Evolutionary conservation across 2,888 invertebrate genomes (phyloP).

Genomic region (Lypha dubia): DNA sequence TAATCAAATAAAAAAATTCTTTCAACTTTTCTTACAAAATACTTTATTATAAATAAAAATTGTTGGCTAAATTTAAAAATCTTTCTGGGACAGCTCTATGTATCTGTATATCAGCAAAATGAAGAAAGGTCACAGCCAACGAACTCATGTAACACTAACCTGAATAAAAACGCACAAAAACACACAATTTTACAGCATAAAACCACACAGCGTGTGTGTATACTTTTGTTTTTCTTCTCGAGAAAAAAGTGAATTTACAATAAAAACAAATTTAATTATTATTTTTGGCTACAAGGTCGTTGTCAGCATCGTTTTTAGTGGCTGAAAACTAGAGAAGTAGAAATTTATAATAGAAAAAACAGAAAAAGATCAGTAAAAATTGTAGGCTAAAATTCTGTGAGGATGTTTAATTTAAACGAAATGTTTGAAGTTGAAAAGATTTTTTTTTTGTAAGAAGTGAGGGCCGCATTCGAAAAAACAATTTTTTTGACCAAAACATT

Average conservation of each 20-base stretch:
- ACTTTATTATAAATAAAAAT: constrained; percentile 10
- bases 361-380: constrained; percentile 21
- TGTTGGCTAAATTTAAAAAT: constrained; percentile 59
- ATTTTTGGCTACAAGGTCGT: constrained; percentile 74
- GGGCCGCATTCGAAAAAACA: no score
- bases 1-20: not conserved
- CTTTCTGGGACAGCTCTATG: constrained; percentile 55
- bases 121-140: constrained; percentile 71
- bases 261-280: constrained; percentile 50
- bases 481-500: no score
- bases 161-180: constrained; percentile 28
- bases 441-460: not conserved
- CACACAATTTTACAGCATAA: constrained; percentile 35
- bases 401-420: not conserved
- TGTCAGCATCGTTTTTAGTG: constrained; percentile 54
- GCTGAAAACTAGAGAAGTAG: constrained; percentile 22
- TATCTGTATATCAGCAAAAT: constrained; percentile 30
- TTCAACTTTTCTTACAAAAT: not conserved
- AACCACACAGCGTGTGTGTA: not conserved
- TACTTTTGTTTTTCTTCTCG: constrained; percentile 1
- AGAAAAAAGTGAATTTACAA: constrained; percentile 30
- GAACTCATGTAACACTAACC: constrained; percentile 71
- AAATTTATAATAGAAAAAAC: constrained; percentile 5
- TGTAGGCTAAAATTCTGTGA: not conserved
- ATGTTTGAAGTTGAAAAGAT: not conserved